Percentiles rank a stretch among this genome's conserved stretches.
Conservation (phyloP, 1,140 invertebrate species). For the Orussus abietinus region DNA sequence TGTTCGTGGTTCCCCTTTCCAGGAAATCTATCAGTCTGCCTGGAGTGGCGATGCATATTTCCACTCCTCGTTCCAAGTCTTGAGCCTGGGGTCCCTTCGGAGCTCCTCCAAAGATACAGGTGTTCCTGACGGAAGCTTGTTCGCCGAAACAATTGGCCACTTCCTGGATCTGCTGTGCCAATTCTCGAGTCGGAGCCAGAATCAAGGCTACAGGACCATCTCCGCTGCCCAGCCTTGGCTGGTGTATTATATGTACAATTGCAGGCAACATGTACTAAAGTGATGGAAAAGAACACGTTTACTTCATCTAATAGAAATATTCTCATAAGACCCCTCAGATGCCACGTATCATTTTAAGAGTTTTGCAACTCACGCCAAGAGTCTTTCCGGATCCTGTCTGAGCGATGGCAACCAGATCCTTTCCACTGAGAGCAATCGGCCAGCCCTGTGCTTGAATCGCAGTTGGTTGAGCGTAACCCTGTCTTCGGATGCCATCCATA, state of each 20-base stretch:
- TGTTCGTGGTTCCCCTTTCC: slow-evolving; percentile 83
- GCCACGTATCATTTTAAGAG: slow-evolving; percentile 58
- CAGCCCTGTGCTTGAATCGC: slow-evolving; percentile 65
- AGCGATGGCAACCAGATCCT: slow-evolving; percentile 71
- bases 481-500: slow-evolving; percentile 54
- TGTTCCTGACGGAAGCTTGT: slow-evolving; percentile 79
- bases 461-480: slow-evolving; percentile 60
- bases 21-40: slow-evolving; percentile 96
- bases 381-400: slow-evolving; percentile 71
- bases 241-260: slow-evolving; percentile 92
- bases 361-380: slow-evolving; percentile 53
- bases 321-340: slow-evolving; percentile 66
- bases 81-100: slow-evolving; percentile 85
- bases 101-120: slow-evolving; percentile 95
- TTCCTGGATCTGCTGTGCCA: slow-evolving; percentile 96
- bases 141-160: slow-evolving; percentile 88
- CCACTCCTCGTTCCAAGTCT: slow-evolving; percentile 84
- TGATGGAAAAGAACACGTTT: slow-evolving; percentile 51
- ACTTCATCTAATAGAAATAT: slow-evolving; percentile 61
- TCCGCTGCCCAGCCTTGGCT: slow-evolving; percentile 71
- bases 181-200: slow-evolving; percentile 90
- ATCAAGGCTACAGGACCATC: slow-evolving; percentile 91
- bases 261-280: slow-evolving; percentile 71
- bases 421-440: slow-evolving; percentile 68
- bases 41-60: slow-evolving; percentile 94